Base-by-base conservation (phyloP, 1,140 invertebrate species). In the Drosophila virilis region DNA sequence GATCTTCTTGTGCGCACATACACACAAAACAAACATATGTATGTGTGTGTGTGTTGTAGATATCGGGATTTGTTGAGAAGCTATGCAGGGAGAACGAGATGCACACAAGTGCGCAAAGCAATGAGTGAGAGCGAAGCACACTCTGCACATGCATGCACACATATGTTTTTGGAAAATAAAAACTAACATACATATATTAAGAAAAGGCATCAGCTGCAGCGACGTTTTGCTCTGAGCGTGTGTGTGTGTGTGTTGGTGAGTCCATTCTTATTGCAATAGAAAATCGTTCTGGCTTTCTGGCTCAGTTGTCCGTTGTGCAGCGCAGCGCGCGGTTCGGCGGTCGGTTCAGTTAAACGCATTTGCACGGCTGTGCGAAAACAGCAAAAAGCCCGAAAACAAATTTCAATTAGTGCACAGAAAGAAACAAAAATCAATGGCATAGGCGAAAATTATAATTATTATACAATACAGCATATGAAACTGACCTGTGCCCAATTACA, bases 301-400 rank as follows among this genome's bases (percentile, higher is more conserved):
- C 51, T 70, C 71, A 75, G 73, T 78, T 79, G 74, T 61, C 55
- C 55, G 84, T 73, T 79, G 65, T 61, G 83, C 78, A 74, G 74
- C 73, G 48, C 65, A 67, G 15, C 71, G 82, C 59, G 70, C 64
- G 76, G 79, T 70, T 79, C 52, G 58, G 52, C 50, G 38, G 42
- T 88, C 45, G 77, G 59, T 59, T n/a, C 2, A 17, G 9, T 28
- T 28, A 12, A 28, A 32, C 45, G 15, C 32, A 58, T 57, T 68
- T 52, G 66, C 72, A 62, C 35, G 40, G 6, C 40, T 67, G 7
- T 43, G 45, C 70, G 35, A 62, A 54, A 66, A 52, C 37, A 45
- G 46, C 37, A 73, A 57, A 10, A 66, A 59, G 52, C 43, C 13
- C 57, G 51, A 62, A 62, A 55, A 70, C 43, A 62, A 43, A 58